Evolutionary conservation across 2,797 vertebrate genomes (phyloP).

Genomic region (Alcedo quadribrachys): DNA sequence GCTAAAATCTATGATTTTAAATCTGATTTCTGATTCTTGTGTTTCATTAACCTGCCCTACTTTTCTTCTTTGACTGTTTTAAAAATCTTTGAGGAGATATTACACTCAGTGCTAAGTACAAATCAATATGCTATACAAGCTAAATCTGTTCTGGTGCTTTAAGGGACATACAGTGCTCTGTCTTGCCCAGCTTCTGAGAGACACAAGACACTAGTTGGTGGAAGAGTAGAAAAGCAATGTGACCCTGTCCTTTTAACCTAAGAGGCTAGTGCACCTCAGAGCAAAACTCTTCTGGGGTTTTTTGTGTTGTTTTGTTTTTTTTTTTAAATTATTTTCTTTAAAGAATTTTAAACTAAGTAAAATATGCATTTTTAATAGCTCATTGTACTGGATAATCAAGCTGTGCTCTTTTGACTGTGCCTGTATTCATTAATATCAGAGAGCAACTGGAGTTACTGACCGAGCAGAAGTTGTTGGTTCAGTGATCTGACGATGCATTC

Average conservation of each 20-base stretch:
- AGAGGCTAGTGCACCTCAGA: background rate
- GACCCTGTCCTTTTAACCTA: background rate
- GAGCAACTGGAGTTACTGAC: conserved; percentile 71
- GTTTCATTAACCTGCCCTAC: conserved; percentile 64
- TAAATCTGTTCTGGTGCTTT: conserved; percentile 38
- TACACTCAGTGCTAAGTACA: conserved; percentile 19
- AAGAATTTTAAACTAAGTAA: background rate
- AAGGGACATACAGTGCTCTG: background rate
- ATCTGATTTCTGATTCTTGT: conserved; percentile 29
- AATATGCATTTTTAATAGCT: background rate
- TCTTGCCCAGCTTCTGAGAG: background rate
- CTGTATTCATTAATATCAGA: background rate
- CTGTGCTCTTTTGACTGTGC: background rate
- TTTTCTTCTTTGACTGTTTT: conserved; percentile 33
- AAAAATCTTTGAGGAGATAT: conserved; percentile 46
- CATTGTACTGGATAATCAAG: background rate
- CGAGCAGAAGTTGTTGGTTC: conserved; percentile 88
- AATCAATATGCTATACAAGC: conserved; percentile 45
- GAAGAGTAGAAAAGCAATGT: background rate
- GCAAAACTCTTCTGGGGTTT: background rate
- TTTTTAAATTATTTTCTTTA: background rate
- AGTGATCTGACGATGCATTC: conserved; percentile 92
- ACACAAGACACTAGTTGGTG: background rate
- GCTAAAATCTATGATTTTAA: conserved; percentile 23
- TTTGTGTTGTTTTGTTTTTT: background rate